phyloP scores from a whole-genome alignment of 2,888 invertebrate genomes.

The Drosophila falleni region DNA sequence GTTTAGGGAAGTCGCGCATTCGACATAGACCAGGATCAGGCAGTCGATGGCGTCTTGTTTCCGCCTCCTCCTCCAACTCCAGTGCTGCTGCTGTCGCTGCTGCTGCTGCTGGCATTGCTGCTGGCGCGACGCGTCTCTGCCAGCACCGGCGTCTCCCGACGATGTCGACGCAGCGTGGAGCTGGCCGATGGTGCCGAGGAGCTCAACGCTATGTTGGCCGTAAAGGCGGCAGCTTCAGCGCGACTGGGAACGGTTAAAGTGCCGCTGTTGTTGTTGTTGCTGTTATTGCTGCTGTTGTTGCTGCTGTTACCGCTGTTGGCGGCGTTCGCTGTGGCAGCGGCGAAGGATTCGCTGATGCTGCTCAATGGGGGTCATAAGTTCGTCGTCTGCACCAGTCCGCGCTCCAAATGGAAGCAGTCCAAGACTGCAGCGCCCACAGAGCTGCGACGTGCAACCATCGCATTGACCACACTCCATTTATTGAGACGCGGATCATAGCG shows the following conservation, averaged over 20 bases:
- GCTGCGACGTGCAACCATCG: constrained; percentile 88
- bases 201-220: constrained; percentile 78
- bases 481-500: constrained; percentile 88
- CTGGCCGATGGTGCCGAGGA: constrained; percentile 83
- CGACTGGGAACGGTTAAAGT: constrained; percentile 78
- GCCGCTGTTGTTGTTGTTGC: constrained; percentile 26
- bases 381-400: constrained; percentile 85
- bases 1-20: constrained; percentile 52
- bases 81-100: constrained; percentile 41
- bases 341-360: constrained; percentile 82
- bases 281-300: constrained; percentile 30
- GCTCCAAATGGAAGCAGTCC: constrained; percentile 88
- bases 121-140: constrained; percentile 64
- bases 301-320: constrained; percentile 37
- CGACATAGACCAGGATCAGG: constrained; percentile 82
- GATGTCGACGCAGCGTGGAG: constrained; percentile 78
- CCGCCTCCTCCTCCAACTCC: constrained; percentile 28
- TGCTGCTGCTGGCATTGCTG: constrained; percentile 69
- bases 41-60: constrained; percentile 72
- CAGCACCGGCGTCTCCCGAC: constrained; percentile 62
- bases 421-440: constrained; percentile 89
- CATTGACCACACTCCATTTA: constrained; percentile 89
- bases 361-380: constrained; percentile 85
- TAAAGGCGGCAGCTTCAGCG: constrained; percentile 74
- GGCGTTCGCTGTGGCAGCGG: constrained; percentile 75